Conservation (phyloP, 2,797 vertebrate species). For the Cirrhinus mrigala region DNA sequence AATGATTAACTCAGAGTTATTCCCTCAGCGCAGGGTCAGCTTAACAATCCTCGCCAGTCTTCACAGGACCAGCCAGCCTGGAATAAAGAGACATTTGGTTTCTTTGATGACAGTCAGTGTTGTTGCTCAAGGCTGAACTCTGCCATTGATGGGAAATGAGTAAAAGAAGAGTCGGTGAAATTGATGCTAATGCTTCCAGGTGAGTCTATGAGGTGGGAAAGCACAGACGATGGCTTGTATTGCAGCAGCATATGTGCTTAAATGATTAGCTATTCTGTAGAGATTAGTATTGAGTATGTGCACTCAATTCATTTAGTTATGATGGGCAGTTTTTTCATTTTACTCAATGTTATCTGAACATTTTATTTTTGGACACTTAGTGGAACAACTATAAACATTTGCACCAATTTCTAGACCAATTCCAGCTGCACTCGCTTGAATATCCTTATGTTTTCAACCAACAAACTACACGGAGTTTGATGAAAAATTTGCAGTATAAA, state of each 20-base stretch:
- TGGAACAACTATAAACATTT: background rate
- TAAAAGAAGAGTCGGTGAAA: background rate
- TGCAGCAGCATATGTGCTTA: background rate
- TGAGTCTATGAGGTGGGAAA: background rate
- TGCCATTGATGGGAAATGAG: background rate
- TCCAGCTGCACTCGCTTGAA: background rate
- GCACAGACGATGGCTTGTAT: background rate
- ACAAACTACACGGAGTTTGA: too few relatives aligned
- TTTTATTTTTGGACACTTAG: background rate
- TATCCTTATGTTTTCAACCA: background rate
- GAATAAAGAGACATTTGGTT: constrained; percentile 18
- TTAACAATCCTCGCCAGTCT: constrained; percentile 30
- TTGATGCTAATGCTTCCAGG: background rate
- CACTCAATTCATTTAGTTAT: background rate
- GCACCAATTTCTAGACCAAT: background rate
- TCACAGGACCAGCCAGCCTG: background rate
- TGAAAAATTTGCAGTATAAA: too few relatives aligned
- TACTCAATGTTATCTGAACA: background rate
- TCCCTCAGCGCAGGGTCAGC: constrained; percentile 65
- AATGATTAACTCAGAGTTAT: constrained; percentile 87
- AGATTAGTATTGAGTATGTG: background rate
- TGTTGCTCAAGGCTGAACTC: constrained; percentile 24
- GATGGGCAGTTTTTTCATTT: background rate
- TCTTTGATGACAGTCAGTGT: constrained; percentile 20
- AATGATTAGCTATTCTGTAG: background rate